Percentiles rank a stretch among this genome's conserved stretches.
These are phyloP conservation scores for Amyelois transitella DNA, from an alignment of 1,140 invertebrate species.

Conservation along the genomic window DNA sequence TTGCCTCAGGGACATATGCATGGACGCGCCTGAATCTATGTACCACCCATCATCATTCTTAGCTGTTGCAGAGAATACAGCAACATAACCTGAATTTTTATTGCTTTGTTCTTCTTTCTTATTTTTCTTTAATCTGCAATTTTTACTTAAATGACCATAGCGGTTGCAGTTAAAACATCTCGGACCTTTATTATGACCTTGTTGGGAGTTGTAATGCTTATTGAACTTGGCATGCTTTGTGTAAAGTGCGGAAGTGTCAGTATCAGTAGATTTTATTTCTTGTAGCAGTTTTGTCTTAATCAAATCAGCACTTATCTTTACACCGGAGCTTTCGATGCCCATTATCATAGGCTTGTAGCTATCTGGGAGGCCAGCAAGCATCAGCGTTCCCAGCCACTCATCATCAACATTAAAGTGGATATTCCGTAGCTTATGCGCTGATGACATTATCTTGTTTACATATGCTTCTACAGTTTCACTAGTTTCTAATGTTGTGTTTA, in stretches of 20 bases:
- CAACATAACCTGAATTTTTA: constrained; percentile 21
- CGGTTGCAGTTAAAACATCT: constrained; percentile 19
- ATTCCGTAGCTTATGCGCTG: neutral
- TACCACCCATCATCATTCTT: constrained; percentile 21
- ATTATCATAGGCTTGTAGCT: neutral
- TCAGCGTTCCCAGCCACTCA: neutral
- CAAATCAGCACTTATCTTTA: neutral
- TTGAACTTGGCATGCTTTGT: neutral
- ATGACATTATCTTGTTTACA: neutral
- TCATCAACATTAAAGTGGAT: neutral
- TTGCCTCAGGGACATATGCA: constrained; percentile 24
- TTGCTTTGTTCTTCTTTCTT: constrained; percentile 12
- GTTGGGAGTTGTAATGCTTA: neutral
- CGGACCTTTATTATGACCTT: neutral
- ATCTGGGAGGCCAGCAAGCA: neutral
- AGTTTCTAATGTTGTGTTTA: neutral
- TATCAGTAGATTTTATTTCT: neutral
- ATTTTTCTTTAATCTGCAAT: constrained; percentile 16
- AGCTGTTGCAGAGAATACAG: constrained; percentile 25
- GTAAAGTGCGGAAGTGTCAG: neutral
- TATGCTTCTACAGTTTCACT: neutral
- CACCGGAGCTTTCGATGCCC: neutral
- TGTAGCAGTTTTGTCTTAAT: neutral
- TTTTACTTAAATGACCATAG: too few relatives aligned
- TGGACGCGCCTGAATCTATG: constrained; percentile 30